Conservation (phyloP, 2,888 invertebrate species). For the Cataglyphis albicans region DNA sequence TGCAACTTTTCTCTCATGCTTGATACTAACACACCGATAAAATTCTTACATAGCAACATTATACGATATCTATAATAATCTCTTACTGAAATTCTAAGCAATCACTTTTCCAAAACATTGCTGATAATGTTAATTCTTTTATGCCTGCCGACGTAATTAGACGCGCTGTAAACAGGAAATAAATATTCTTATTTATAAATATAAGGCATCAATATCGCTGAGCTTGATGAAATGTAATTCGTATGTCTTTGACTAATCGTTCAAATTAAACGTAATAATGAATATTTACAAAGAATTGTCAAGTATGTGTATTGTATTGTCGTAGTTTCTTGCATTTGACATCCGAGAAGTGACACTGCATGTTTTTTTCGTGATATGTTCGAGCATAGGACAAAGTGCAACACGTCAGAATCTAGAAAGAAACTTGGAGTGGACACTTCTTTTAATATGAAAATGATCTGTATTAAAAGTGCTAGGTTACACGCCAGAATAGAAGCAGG, state of each 20-base stretch:
- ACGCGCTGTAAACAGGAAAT: not conserved
- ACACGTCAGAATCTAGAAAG: not conserved
- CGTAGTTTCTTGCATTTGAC: not conserved
- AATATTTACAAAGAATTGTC: not conserved
- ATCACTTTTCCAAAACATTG: not conserved
- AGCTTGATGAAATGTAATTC: constrained; percentile 17
- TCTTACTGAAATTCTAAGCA: not conserved
- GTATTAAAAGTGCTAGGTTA: constrained; percentile 2
- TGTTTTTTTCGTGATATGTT: not conserved
- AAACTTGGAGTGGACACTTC: not conserved
- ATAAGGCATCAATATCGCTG: constrained; percentile 6
- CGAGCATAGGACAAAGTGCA: not conserved
- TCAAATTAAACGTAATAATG: not conserved
- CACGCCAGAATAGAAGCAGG: constrained; percentile 28
- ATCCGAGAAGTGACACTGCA: not conserved
- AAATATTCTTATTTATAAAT: not conserved
- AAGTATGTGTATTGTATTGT: not conserved
- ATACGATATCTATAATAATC: not conserved
- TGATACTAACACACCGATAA: not conserved
- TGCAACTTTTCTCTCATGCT: not conserved
- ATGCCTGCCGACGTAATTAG: not conserved
- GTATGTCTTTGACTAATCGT: not conserved
- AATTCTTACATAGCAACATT: not conserved
- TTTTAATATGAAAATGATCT: constrained; percentile 32
- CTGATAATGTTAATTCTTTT: not conserved